Base-by-base conservation (phyloP, 2,888 invertebrate species). In the Eledone cirrhosa region DNA sequence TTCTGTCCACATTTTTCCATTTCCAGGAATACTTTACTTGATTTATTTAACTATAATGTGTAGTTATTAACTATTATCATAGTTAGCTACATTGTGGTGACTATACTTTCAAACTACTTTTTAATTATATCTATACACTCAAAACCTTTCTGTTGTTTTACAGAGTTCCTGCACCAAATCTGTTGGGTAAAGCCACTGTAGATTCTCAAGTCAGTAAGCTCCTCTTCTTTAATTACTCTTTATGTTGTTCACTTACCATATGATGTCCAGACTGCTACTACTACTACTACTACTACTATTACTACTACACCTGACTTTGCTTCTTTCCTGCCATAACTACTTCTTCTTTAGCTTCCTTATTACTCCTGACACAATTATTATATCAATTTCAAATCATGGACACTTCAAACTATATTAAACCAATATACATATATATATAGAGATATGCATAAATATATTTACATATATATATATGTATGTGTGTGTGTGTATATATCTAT, bases 201-300 rank as follows among this genome's bases (percentile, higher is more conserved):
- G 94, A 95, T 94, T 94, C 94, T 96, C 97, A 97, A 97, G 97
- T 97, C 97, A 97, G 97, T 97, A 97, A 97, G 97, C 97, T 96
- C 94, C 94, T 93, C 75, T 78, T 80, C 41, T 72, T 72, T 72
- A 27, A 33, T 72, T 72, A 33, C 69, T 72, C 41, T 72, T 72
- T 41, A 72, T 72, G 69, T 72, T 72, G 69, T 72, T 72, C 69
- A 72, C 31, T 72, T 72, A 33, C 69, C 69, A 72, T 72, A 72
- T 72, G 69, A 72, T 72, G 69, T 72, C 69, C 22, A 72, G 69
- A 72, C 33, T 72, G 41, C 41, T 72, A 72, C 69, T 72, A 24
- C 69, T 69, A 69, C 69, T 67, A 67, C 67, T 67, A 24, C 24
- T 67, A 67, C 41, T 41, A 41, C 41, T 41, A 41, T 11, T 41